Base-by-base conservation (phyloP, 2,888 invertebrate species). In the Cantharis rufa region DNA sequence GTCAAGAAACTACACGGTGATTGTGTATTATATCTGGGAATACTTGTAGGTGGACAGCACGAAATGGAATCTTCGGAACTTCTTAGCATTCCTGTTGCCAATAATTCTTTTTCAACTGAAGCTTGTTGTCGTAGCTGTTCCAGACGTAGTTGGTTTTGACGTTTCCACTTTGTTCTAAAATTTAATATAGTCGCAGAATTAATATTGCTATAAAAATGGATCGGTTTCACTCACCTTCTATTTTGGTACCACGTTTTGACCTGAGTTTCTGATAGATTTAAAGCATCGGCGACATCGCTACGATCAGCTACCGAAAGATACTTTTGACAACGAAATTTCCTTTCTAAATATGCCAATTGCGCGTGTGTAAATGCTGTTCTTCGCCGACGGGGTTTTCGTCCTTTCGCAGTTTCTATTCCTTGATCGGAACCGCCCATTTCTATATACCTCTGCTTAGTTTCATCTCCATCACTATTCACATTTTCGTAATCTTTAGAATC, bases 171-270 rank as follows among this genome's bases (percentile, higher is more conserved):
- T 75, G 95, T 96, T 87, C 95, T 95, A 84, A 16, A 86, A 85
- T 63, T 32, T 69, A 21, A 69, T 27, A 10, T n/a, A 15, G 5
- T 0, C 11, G 2, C 10, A 15, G 18, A 18, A 28, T 68, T 21
- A 27, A 61, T 9, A 24, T 9, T 16, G 10, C 11, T 28, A 61
- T 18, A 68, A 66, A 11, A 15, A 73, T 32, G 0, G 7, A 7
- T 13, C 9, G 1, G 1, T 48, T 28, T 13, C 63, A 76, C 88
- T 88, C 83, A 95, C 96, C 95, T 92, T 87, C 96, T 90, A 85
- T 96, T 96, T 88, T 96, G 96, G 84, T 96, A 98, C 97, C 98
- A 98, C 1, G 98, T 98, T 89, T 98, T 98, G 72, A 98, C 97
- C 86, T 98, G 98, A 0, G 97, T 98, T 89, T 98, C 98, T 48